Percentiles rank a stretch among this genome's conserved stretches.
Conservation (phyloP, 2,888 invertebrate genomes). For the Oligia latruncula region DNA sequence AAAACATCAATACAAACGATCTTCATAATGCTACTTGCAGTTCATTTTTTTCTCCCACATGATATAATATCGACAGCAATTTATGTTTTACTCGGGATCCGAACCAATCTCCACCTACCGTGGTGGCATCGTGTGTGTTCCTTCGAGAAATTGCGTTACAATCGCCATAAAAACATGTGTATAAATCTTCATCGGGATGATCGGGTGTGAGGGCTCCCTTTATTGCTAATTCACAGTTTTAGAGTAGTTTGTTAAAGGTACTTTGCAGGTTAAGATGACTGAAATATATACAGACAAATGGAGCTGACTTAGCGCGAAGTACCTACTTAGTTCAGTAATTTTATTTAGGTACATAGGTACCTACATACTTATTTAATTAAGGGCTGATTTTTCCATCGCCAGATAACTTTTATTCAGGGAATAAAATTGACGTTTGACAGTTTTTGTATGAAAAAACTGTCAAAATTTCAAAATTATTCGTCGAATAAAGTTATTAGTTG, state of each 20-base stretch:
- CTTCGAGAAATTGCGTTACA: constrained; percentile 68
- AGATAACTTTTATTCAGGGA: too few relatives aligned
- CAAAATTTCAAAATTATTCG: too few relatives aligned
- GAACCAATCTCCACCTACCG: constrained; percentile 60
- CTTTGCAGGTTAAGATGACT: constrained; percentile 25
- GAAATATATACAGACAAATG: not conserved
- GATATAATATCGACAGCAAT: constrained; percentile 63
- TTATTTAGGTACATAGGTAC: not conserved
- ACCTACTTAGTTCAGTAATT: not conserved
- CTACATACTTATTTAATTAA: not conserved
- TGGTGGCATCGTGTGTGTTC: constrained; percentile 69
- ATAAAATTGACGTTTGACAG: too few relatives aligned
- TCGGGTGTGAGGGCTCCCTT: constrained; percentile 61
- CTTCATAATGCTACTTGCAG: constrained; percentile 40
- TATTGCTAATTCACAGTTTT: constrained; percentile 66
- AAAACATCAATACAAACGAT: constrained; percentile 35
- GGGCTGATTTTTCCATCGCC: too few relatives aligned
- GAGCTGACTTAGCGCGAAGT: not conserved
- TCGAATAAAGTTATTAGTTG: too few relatives aligned
- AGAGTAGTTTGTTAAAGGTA: constrained; percentile 50
- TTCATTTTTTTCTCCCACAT: constrained; percentile 53
- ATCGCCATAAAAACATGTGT: constrained; percentile 70
- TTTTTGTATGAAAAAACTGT: too few relatives aligned
- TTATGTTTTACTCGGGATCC: constrained; percentile 61
- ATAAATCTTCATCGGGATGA: constrained; percentile 71